Base-by-base conservation (phyloP, 2,797 vertebrate genomes). In the Remorina albescens region DNA sequence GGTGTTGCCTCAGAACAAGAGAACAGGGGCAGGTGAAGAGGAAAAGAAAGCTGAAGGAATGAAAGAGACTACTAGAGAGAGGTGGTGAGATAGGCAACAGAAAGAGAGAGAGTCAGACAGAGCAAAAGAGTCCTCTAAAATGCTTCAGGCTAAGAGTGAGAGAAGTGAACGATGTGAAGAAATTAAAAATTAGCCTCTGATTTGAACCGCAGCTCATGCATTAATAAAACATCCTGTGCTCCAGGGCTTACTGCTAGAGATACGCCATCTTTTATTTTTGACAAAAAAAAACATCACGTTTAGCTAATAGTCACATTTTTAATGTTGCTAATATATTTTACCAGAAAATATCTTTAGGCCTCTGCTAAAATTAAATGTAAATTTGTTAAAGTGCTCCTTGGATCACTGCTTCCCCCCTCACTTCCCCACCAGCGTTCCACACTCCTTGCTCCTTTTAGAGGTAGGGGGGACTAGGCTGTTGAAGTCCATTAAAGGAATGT, bases 211-310 rank as follows among this genome's bases (percentile, higher is more conserved):
- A 89, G 89, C 93, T 90, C 75, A 80, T 90, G 81, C 94, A 95
- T 96, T 95, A 95, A 95, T 96, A 95, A 96, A 95, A 94, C 90
- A 94, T 90, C 86, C 90, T 88, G 88, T 83, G 91, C 92, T 94
- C 86, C 78, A 49, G 93, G 94, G 94, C 89, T 90, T 86, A 83
- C 89, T 87, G 83, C 73, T 89, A 93, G 67, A 91, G 91, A 90
- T 91, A 92, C 82, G 76, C 88, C 89, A 94, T 94, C 91, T 93
- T 95, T 94, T 91, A 92, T 91, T 92, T 94, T 91, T 93, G 86
- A 94, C 89, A 92, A 89, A 92, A 92, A 88, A 83, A 41, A 42
- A 84, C 71, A 88, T 87, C 83, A 91, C 80, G 41, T 82, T 91
- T 86, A 92, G 89, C 89, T 93, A 90, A 91, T 90, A 94, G 91